phyloP scores from a whole-genome alignment of 2,888 invertebrate genomes.

The Nesidiocoris tenuis region DNA sequence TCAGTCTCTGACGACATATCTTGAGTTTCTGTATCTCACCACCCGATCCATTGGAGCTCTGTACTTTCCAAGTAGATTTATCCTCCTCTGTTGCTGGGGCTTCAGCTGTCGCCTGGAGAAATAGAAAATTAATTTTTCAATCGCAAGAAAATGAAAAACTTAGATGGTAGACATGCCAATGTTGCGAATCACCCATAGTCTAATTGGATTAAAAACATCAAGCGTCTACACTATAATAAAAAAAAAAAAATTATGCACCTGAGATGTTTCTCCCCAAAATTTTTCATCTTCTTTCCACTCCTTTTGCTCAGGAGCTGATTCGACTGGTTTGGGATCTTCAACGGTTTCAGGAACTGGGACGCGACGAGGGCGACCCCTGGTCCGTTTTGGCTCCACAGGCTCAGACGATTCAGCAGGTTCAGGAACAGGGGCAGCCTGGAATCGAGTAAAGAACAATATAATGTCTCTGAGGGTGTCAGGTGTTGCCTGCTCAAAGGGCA shows the following conservation, averaged over 20 bases:
- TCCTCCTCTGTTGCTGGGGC: slow-evolving; percentile 44
- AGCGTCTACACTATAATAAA: no score
- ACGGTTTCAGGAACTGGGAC: slow-evolving; percentile 8
- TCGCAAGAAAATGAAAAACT: no score
- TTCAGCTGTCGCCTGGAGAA: slow-evolving; percentile 5
- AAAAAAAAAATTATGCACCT: no score
- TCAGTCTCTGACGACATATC: slow-evolving; percentile 50
- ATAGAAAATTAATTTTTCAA: no score
- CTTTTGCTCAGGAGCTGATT: slow-evolving; percentile 6
- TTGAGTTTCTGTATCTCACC: slow-evolving; percentile 52
- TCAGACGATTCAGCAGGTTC: slow-evolving; percentile 21
- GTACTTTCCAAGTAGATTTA: slow-evolving; percentile 57
- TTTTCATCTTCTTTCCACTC: slow-evolving; percentile 49
- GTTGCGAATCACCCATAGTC: no score
- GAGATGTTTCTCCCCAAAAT: slow-evolving; percentile 45
- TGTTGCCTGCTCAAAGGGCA: no score
- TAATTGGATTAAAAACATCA: no score
- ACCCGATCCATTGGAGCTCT: slow-evolving; percentile 55
- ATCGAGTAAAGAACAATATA: background rate
- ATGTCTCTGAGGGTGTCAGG: background rate
- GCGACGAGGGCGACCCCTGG: slow-evolving; percentile 7
- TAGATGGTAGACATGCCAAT: no score
- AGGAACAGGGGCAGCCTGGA: slow-evolving; percentile 3
- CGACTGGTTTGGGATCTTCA: background rate
- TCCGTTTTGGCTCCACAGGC: slow-evolving; percentile 1